These are phyloP conservation scores for Eupsilia transversa DNA, from an alignment of 2,888 invertebrate genomes.

Conservation along the genomic window DNA sequence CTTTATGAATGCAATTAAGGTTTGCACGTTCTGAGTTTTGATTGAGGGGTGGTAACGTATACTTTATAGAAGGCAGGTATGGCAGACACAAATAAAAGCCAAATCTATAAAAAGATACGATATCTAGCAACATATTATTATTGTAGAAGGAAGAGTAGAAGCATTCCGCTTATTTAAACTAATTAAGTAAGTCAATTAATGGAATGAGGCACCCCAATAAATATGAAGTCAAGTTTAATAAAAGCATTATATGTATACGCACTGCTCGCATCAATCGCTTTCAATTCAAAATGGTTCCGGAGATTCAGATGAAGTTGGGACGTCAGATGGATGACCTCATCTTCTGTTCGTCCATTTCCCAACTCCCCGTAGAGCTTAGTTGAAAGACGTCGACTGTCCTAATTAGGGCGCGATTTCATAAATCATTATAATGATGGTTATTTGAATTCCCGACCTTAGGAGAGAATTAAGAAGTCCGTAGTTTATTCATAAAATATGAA, in stretches of 20 bases:
- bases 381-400: conserved; percentile 79
- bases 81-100: neutral
- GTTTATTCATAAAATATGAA: conserved; percentile 49
- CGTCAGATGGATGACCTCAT: conserved; percentile 71
- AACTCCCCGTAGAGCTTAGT: conserved; percentile 73
- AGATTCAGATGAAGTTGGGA: conserved; percentile 65
- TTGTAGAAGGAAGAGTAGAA: neutral
- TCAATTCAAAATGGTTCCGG: conserved; percentile 60
- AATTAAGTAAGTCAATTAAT: neutral
- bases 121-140: neutral
- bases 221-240: conserved; percentile 20
- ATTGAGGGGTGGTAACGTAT: conserved; percentile 4
- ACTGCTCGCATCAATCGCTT: conserved; percentile 45
- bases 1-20: conserved; percentile 50
- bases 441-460: conserved; percentile 68
- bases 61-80: neutral
- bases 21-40: conserved; percentile 18
- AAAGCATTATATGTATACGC: conserved; percentile 3
- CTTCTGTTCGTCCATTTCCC: conserved; percentile 71
- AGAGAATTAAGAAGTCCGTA: conserved; percentile 63
- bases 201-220: neutral
- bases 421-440: conserved; percentile 81
- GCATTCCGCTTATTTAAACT: neutral
- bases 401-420: conserved; percentile 80
- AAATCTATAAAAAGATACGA: neutral